Evolutionary conservation across 2,113 vertebrate genomes (phyloP), one percentile per base, ranked within the genome.

Genomic region (Procavia capensis): DNA sequence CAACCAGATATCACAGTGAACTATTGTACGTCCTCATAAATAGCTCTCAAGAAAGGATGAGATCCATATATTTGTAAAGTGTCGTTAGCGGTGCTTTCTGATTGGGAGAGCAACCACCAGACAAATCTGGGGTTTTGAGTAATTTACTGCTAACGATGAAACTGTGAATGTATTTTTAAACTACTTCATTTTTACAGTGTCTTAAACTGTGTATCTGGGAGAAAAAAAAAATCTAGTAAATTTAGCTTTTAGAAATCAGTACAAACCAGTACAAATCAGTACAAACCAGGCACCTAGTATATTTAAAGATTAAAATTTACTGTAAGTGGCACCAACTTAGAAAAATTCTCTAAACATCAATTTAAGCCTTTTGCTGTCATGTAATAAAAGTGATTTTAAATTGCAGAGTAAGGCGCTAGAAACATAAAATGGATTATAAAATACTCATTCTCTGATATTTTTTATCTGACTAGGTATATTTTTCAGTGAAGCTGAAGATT

Each of bases 1-100:
- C 39, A 63, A 61, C 36, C 76, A 78, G 20, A 64, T 0, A 20
- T 39, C 16, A 66, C 91, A 19, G 27, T 9, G 47, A 92, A 90
- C 68, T 16, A 25, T 5, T 34, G 19, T 9, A 31, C 19, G 13
- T 25, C 54, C 91, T 91, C 54, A 91, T 41, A 92, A 88, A 93
- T n/a, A 54, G n/a, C 82, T 61, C 41, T n/a, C 19, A 34, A 72
- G 81, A 93, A 95, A 59, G 22, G 72, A 43, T 17, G 19, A 9
- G 76, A 85, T 85, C 57, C 22, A 47, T 84, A 29, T 45, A 86
- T 89, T 82, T 81, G 43, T 39, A 89, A 96, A 96, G 93, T 80
- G 80, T 85, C 88, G 80, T 93, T 91, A 94, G 68, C 43, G 47
- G 84, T 85, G 34, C 4, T 78, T 64, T 79, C 50, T 74, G 68